Evolutionary conservation across 64 coral and sea anemone genomes (phyloP).

Genomic region (Montipora sp.): DNA sequence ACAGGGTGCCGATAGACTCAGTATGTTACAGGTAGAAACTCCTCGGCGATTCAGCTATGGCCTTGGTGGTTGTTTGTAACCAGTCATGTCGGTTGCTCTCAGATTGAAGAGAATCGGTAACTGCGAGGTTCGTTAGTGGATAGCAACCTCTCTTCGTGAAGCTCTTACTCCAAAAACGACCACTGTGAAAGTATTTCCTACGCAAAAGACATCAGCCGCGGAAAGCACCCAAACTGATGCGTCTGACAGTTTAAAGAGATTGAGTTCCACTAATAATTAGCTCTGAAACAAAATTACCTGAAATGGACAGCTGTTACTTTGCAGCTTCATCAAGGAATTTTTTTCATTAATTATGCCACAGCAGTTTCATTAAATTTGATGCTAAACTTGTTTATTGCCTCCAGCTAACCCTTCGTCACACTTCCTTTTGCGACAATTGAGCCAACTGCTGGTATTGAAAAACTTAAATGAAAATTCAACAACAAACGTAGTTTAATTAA

Average conservation of each 20-base stretch:
- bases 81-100: background rate
- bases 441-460: no score
- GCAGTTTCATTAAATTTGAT: no score
- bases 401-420: no score
- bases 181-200: background rate
- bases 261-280: background rate
- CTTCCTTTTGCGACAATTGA: no score
- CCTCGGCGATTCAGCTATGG: background rate
- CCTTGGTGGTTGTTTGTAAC: background rate
- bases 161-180: background rate
- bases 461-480: no score
- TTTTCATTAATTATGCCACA: no score
- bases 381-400: no score
- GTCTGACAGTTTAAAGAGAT: background rate
- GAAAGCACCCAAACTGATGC: background rate
- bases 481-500: no score
- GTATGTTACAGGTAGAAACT: background rate
- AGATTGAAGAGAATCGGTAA: background rate
- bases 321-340: no score
- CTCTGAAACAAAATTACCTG: background rate
- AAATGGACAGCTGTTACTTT: background rate
- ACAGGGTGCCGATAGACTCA: background rate
- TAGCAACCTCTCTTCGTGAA: background rate
- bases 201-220: background rate
- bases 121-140: background rate